Percentiles rank a stretch among this genome's conserved stretches.
phyloP scores from a whole-genome alignment of 1,140 invertebrate genomes.

The Euwallacea fornicatus region DNA sequence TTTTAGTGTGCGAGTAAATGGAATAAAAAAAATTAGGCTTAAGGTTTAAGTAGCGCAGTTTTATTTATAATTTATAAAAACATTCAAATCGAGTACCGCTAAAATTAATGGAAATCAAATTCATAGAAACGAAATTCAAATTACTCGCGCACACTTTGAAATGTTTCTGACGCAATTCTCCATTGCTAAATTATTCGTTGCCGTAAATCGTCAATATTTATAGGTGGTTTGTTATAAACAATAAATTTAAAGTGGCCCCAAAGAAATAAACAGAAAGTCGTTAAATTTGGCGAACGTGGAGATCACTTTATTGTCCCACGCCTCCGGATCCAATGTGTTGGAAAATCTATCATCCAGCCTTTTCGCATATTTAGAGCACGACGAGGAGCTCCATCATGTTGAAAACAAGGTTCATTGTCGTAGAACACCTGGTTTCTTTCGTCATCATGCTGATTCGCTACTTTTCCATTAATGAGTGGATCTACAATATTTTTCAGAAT shows the following conservation, averaged over 20 bases:
- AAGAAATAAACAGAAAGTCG: not conserved
- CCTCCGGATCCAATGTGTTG: not conserved
- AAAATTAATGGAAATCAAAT: too few relatives aligned
- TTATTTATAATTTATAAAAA: not conserved
- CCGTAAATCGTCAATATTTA: constrained; percentile 3
- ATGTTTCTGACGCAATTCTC: constrained; percentile 2
- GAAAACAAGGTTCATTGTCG: constrained; percentile 5
- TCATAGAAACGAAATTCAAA: constrained; percentile 11
- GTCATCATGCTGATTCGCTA: constrained; percentile 2
- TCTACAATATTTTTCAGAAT: constrained; percentile 7
- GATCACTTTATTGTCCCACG: not conserved
- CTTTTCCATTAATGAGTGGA: not conserved
- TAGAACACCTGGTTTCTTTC: not conserved
- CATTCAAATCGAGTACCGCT: not conserved
- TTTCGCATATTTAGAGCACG: not conserved
- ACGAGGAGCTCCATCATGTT: constrained; percentile 4
- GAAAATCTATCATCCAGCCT: not conserved
- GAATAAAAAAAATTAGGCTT: not conserved
- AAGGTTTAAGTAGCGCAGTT: too few relatives aligned
- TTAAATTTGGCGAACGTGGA: not conserved
- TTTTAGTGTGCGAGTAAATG: not conserved
- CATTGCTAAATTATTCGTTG: constrained; percentile 7
- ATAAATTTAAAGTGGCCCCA: not conserved
- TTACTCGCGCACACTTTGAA: not conserved
- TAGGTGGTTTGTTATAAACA: not conserved